phyloP scores from a whole-genome alignment of 2,113 vertebrate genomes.

The Catharus bicknelli region DNA sequence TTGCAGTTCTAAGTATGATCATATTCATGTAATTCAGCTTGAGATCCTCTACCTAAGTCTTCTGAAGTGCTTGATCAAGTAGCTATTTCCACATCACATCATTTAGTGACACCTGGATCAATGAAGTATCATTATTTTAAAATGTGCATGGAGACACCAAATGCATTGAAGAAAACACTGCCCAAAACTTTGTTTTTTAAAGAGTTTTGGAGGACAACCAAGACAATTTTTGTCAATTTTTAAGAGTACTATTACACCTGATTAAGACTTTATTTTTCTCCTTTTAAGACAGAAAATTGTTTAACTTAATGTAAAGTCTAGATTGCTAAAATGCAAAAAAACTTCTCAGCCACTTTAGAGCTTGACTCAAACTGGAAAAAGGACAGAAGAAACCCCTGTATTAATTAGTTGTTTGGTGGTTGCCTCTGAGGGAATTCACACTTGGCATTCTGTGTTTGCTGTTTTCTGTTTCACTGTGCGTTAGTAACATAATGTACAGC shows the following conservation, averaged over 20 bases:
- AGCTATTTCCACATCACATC: neutral
- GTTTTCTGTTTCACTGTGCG: neutral
- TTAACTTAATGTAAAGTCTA: neutral
- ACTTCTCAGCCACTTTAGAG: neutral
- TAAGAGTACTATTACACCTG: neutral
- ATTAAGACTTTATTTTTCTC: neutral
- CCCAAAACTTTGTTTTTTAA: neutral
- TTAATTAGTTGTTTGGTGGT: neutral
- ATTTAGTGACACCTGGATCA: neutral
- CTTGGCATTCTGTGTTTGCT: neutral
- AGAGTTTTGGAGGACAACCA: neutral
- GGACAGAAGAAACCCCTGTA: neutral
- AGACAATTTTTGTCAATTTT: neutral
- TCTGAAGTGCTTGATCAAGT: neutral
- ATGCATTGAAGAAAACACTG: neutral
- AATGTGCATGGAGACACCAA: fast-evolving
- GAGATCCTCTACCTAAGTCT: neutral
- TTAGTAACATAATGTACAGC: neutral
- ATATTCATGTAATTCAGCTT: neutral
- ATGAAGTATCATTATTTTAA: neutral
- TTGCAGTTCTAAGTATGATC: neutral
- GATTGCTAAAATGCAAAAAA: neutral
- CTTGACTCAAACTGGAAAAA: neutral
- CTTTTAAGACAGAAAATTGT: neutral
- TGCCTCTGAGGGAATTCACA: neutral